Evolutionary conservation across 2,888 invertebrate genomes (phyloP).

Genomic region (Ormyrus nitidulus): DNA sequence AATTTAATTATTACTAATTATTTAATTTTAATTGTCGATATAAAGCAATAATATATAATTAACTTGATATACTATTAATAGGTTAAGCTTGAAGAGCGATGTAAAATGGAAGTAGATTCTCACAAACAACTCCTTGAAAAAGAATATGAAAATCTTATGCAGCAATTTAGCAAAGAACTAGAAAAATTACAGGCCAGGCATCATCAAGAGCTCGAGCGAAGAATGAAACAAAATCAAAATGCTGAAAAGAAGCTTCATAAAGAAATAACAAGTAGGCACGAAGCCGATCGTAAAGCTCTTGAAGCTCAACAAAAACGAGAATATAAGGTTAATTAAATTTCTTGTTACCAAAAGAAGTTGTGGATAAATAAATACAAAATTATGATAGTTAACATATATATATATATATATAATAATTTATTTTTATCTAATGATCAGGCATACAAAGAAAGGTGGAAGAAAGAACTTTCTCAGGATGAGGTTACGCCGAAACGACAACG

Average conservation of each 20-base stretch:
- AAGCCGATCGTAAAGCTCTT: conserved; percentile 93
- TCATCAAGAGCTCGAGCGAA: conserved; percentile 86
- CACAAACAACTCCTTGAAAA: conserved; percentile 96
- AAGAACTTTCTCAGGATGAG: conserved; percentile 93
- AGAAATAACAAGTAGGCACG: conserved; percentile 92
- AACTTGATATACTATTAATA: conserved; percentile 45
- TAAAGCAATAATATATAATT: background rate
- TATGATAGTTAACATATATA: background rate
- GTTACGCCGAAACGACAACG: conserved; percentile 93
- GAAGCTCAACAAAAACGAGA: conserved; percentile 96
- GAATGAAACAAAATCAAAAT: conserved; percentile 90
- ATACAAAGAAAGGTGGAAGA: conserved; percentile 97
- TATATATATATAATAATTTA: background rate
- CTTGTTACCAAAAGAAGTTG: conserved; percentile 1
- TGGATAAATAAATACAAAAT: background rate
- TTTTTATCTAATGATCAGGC: conserved; percentile 73
- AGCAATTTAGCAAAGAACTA: conserved; percentile 93
- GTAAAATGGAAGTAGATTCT: conserved; percentile 97
- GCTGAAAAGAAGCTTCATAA: conserved; percentile 95
- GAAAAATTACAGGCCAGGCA: conserved; percentile 90
- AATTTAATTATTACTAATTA: background rate
- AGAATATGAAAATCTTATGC: conserved; percentile 95
- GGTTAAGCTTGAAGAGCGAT: conserved; percentile 94
- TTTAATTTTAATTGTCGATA: conserved; percentile 2
- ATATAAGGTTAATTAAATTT: conserved; percentile 81